Percentiles rank a stretch among this genome's conserved stretches.
Conservation (phyloP, 1,140 invertebrate genomes). For the Cotesia typhae region DNA sequence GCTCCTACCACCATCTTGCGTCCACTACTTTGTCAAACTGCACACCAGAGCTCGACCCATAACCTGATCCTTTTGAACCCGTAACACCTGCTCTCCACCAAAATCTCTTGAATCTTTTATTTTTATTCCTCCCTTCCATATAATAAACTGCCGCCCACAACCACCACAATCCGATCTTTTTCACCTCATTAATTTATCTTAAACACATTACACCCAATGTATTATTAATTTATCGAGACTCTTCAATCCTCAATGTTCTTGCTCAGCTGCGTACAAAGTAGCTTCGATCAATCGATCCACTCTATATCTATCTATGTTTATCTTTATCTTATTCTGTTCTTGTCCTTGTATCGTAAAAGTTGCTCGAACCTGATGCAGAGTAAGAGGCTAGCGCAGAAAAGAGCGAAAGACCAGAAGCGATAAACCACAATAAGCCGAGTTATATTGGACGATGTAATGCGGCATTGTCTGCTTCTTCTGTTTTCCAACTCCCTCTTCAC, state of each 20-base stretch:
- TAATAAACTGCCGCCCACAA: slow-evolving; percentile 1
- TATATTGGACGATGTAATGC: slow-evolving; percentile 58
- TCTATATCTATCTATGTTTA: not conserved
- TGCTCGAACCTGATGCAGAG: not conserved
- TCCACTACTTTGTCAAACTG: slow-evolving; percentile 46
- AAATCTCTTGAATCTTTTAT: too few species aligned
- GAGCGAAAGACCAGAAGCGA: slow-evolving; percentile 52
- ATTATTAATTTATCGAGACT: too few species aligned
- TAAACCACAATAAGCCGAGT: slow-evolving; percentile 58
- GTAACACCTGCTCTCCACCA: not conserved
- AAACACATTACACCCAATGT: too few species aligned
- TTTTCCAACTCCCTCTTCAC: slow-evolving; percentile 7
- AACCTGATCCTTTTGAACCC: not conserved
- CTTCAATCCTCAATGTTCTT: not conserved
- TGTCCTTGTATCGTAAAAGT: slow-evolving; percentile 6
- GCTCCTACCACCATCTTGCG: too few species aligned
- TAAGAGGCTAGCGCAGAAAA: slow-evolving; percentile 23
- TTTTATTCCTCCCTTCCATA: not conserved
- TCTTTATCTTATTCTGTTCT: not conserved
- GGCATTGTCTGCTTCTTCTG: slow-evolving; percentile 51
- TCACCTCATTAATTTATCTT: too few species aligned
- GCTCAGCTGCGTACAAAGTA: not conserved
- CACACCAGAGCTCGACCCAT: not conserved
- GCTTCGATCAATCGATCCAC: slow-evolving; percentile 22
- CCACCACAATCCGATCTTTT: too few species aligned